A percentile compares a stretch with the other conserved stretches of the same genome.
Evolutionary conservation across 2,888 invertebrate species (phyloP).

Genomic region (Tiphia femorata): DNA sequence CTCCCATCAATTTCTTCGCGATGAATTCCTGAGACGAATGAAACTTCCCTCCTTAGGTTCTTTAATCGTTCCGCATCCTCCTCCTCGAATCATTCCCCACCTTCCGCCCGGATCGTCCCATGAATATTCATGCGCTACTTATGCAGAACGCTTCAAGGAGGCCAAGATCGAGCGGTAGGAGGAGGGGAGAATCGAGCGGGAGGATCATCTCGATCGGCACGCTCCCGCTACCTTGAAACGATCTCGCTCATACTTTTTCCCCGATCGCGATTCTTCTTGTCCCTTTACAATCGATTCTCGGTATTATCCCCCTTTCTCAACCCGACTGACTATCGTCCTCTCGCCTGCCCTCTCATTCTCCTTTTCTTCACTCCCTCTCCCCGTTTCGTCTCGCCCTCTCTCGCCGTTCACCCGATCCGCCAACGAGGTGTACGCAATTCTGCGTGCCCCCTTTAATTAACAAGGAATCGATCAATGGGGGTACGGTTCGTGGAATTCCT

Average conservation of each 20-base stretch:
- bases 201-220: slow-evolving; percentile 12
- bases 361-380: no score
- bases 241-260: slow-evolving; percentile 43
- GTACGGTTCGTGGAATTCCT: slow-evolving; percentile 43
- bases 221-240: slow-evolving; percentile 14
- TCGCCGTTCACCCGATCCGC: slow-evolving; percentile 17
- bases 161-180: background rate
- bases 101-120: slow-evolving; percentile 13
- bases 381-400: background rate
- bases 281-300: slow-evolving; percentile 42
- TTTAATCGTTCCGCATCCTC: background rate
- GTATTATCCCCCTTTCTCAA: slow-evolving; percentile 31
- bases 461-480: slow-evolving; percentile 58
- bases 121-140: slow-evolving; percentile 59
- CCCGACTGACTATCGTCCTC: no score
- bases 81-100: background rate
- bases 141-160: slow-evolving; percentile 45
- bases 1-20: slow-evolving; percentile 35
- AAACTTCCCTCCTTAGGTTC: background rate
- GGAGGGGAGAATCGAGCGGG: background rate
- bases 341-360: no score
- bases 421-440: slow-evolving; percentile 33
- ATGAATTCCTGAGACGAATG: slow-evolving; percentile 25
- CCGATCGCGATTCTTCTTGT: slow-evolving; percentile 48
- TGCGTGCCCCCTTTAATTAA: slow-evolving; percentile 59